Evolutionary conservation across 2,113 vertebrate genomes (phyloP).

Genomic region (Erythrolamprus reginae): DNA sequence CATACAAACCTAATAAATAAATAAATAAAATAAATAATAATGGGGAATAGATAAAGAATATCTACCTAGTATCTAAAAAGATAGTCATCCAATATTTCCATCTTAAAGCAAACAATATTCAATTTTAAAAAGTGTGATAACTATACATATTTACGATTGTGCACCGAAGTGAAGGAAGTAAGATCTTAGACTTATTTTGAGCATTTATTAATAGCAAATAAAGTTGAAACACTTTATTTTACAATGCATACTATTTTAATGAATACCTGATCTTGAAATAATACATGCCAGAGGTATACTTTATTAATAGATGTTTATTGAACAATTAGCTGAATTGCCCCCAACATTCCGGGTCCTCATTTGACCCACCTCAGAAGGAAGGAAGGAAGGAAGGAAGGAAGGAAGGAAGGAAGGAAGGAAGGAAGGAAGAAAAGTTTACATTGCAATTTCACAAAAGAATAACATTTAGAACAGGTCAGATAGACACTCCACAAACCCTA

Average conservation of each 20-base stretch:
- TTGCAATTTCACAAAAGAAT: not conserved
- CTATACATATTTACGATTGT: not conserved
- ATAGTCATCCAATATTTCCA: not conserved
- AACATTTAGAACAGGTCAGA: not conserved
- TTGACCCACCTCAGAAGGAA: no score
- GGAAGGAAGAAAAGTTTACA: not conserved
- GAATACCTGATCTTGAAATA: not conserved
- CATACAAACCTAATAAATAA: no score
- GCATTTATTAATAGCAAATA: not conserved
- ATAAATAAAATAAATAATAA: no score
- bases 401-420: not conserved
- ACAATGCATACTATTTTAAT: not conserved
- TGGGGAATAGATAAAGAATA: not conserved
- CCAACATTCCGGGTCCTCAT: no score
- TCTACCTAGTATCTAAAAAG: not conserved
- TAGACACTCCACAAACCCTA: not conserved
- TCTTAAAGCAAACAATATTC: not conserved
- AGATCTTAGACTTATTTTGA: not conserved
- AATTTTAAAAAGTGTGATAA: not conserved
- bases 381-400: not conserved
- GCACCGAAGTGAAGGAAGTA: not conserved
- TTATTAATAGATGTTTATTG: not conserved
- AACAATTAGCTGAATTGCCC: no score
- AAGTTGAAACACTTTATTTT: not conserved
- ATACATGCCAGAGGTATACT: not conserved